Evolutionary conservation across 2,888 invertebrate genomes (phyloP), one percentile per base, ranked within the genome.

Genomic region (Ceriagrion tenellum): DNA sequence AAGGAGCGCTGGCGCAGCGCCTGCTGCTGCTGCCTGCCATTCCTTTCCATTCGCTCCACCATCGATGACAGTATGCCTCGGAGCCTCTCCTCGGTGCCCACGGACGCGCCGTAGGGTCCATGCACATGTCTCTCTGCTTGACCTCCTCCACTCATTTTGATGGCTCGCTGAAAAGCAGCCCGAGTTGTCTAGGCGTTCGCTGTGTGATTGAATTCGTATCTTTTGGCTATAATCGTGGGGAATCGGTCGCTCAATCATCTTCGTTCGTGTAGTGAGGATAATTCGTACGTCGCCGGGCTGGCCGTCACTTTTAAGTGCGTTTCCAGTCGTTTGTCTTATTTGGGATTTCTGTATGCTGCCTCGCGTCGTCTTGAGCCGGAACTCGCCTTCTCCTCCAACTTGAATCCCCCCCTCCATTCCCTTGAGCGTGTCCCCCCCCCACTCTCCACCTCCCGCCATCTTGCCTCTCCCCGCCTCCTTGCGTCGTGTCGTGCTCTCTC

Each of bases 1-100:
- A 69, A 81, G 56, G 95, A 55, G 90, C 88, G 95, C 95, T 89
- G 55, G 55, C 74, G 90, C 81, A 74, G 95, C 91, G 93, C 88
- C 88, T 55, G 88, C 91, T 89, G 95, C 59, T 59, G 47, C 69
- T 88, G 95, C 74, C 95, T 47, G 63, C 88, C 90, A 59, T 88
- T 69, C 90, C 95, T 69, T 47, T 74, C 93, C 93, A 74, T 74
- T 74, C 90, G 35, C 56, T 63, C 47, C 40, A 56, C 69, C 69
- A 69, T n/a, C 69, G 69, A 23, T 69, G 69, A 69, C n/a, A 26
- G 69, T 69, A n/a, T 69, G 69, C 69, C 81, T 81, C 35, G 8
- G 30, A 81, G 26, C 8, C 30, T 4, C 13, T 35, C 30, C n/a
- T 6, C 18, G 18, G 30, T 81, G 81, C 1, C 13, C 26, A 69